Evolutionary conservation across 92 coral and sea anemone genomes (phyloP).

Genomic region (Parazoanthus atlanticus): DNA sequence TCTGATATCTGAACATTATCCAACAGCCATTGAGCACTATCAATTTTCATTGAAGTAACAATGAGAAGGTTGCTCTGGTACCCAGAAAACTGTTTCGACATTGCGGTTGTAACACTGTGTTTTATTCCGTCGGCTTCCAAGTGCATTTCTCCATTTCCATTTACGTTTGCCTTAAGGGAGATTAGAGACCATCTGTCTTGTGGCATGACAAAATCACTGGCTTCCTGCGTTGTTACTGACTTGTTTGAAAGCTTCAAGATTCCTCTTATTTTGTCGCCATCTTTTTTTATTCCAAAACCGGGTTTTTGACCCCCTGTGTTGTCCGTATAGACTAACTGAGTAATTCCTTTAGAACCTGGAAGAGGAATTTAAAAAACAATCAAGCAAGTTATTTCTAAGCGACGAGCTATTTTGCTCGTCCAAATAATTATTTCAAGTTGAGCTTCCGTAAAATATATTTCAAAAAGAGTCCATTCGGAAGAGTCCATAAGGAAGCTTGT

Average conservation of each 20-base stretch:
- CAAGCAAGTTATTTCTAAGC: no score
- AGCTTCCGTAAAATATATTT: no score
- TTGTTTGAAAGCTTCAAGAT: neutral
- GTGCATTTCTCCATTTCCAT: neutral
- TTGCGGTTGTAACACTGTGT: neutral
- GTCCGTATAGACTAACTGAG: neutral
- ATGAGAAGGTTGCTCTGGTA: neutral
- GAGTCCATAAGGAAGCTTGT: neutral
- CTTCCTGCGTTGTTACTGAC: neutral
- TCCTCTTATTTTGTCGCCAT: neutral
- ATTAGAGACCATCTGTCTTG: conserved; percentile 3
- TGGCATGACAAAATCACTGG: neutral
- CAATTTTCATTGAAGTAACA: neutral
- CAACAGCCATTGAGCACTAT: neutral
- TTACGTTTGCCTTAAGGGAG: neutral
- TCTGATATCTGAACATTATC: conserved; percentile 17
- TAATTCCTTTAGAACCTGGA: neutral
- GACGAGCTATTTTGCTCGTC: no score
- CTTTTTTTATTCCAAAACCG: neutral
- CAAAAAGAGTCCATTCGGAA: no score
- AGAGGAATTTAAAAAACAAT: neutral
- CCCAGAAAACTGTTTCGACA: neutral
- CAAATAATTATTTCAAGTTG: no score
- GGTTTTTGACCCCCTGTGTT: neutral
- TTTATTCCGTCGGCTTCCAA: conserved; percentile 7